Evolutionary conservation across 1,140 invertebrate species (phyloP), one percentile per base, ranked within the genome.

Genomic region (Sarcophaga peregrina): DNA sequence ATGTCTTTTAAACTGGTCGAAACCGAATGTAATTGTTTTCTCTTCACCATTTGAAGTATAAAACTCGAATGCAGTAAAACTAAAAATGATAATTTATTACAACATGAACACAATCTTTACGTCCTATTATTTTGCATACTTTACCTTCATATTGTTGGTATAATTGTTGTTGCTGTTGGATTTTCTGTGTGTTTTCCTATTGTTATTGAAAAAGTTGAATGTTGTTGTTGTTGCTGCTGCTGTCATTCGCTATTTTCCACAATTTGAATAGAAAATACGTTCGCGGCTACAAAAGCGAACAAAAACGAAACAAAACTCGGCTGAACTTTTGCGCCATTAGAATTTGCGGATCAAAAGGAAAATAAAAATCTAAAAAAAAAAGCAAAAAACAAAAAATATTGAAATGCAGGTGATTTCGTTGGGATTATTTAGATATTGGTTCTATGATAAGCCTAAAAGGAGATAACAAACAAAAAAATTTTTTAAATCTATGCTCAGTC

Each of bases 71-170:
- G 75, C 75, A 78, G 75, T 78, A 78, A 78, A n/a, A n/a, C n/a
- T n/a, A n/a, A n/a, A 78, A 78, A 50, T 20, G 47, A 78, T 78
- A 78, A 78, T 78, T 78, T 78, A 78, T 78, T 47, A 76, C 17
- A 76, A 76, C 74, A 78, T 52, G 75, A 50, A 78, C 7, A 47
- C 13, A 10, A 47, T 76, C 20, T 73, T 73, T 37, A 7, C 17
- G 7, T 25, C 11, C 68, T 73, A 20, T 73, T 73, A 25, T 76
- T 76, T 76, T 72, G 37, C 25, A 37, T 37, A 15, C 54, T 58
- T 47, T 73, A 73, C 68, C 20, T 76, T 76, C 47, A 58, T 76
- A 25, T 76, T 76, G 74, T 76, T 58, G 25, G 6, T n/a, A 62
- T 62, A 20, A 5, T 75, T 78, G 9, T 17, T 78, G n/a, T 76